Evolutionary conservation across 2,888 invertebrate genomes (phyloP), one percentile per base, ranked within the genome.

Genomic region (Helicoverpa assulta): DNA sequence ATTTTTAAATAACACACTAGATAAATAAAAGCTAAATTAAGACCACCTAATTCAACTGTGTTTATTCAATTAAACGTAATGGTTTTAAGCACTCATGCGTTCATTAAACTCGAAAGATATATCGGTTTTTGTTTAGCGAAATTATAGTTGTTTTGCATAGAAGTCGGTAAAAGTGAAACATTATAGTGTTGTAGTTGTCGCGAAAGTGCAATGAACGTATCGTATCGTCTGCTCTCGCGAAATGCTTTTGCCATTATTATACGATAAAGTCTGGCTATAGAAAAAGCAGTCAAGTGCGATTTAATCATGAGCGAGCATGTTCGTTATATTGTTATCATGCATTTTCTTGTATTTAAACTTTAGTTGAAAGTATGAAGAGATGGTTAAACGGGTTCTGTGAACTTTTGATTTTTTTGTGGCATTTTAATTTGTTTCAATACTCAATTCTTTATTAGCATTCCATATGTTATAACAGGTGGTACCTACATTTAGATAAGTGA

Each of bases 211-310:
- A 76, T 81, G 76, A 78, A 81, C 70, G 76, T 72, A 79, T 70
- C 50, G 69, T 77, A 83, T 81, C 79, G 82, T 81, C 73, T 81
- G 73, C 78, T 79, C 80, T 85, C 76, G 80, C 75, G 81, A 86
- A 85, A 83, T 84, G 82, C 82, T 83, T 69, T 76, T 84, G 85
- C 82, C 77, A 83, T 89, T 85, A 86, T 86, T 82, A 81, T 83
- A 83, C 68, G 63, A 68, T 77, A 64, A 67, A 80, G 78, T 74
- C 68, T 78, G 54, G 63, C 50, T 47, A 66, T 64, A 74, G 59
- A 78, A 74, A 81, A 81, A 70, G 68, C 59, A 81, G 68, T 61
- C 64, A 65, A 82, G 79, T 84, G 80, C 85, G 83, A 86, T 86
- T 82, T 77, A 85, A 83, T 82, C 77, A 76, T 70, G 70, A 80